Base-by-base conservation (phyloP, 2,888 invertebrate species). In the Andrena dorsata region DNA sequence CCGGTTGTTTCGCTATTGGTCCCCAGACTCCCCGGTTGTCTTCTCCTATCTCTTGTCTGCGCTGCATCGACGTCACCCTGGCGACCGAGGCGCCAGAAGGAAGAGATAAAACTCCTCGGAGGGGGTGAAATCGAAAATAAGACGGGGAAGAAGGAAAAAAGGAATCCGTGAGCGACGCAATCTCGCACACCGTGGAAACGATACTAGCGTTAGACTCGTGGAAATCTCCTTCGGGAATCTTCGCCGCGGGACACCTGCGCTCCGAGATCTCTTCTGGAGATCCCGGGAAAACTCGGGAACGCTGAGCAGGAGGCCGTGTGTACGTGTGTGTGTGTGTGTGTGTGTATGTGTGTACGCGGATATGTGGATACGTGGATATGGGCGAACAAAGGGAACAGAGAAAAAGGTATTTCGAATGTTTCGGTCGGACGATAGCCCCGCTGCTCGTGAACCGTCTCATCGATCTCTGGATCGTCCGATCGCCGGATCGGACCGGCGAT, bases 241-340 rank as follows among this genome's bases (percentile, higher is more conserved):
- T 85, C 86, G 85, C 86, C 88, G 89, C 89, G 85, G 88, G 86
- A 88, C 90, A 86, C 88, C 90, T 91, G 88, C 88, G 90, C 87
- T 77, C 83, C 82, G 56, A 74, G 80, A 87, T 88, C 83, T 78
- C 71, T 71, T 69, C 75, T n/a, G 8, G 69, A 75, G 80, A 87
- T 87, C 82, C 81, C 56, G 26, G 23, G 51, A 51, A 20, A 51
- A 20, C 51, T 23, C 65, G 28, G 47, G 65, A 72, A 86, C 83
- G 80, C 73, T 77, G 73, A 64, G 70, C 71, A 69, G 10, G 23
- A 23, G 56, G 47, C 49, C 58, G 56, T 35, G 28, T 28, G 49
- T 32, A n/a, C 23, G 56, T 8, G 30, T 3, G 8, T 16, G 23
- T 58, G 23, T 49, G 26, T 66, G 2, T n/a, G 0, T 10, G n/a